phyloP scores from a whole-genome alignment of 2,113 vertebrate genomes.

The Thermophis baileyi region DNA sequence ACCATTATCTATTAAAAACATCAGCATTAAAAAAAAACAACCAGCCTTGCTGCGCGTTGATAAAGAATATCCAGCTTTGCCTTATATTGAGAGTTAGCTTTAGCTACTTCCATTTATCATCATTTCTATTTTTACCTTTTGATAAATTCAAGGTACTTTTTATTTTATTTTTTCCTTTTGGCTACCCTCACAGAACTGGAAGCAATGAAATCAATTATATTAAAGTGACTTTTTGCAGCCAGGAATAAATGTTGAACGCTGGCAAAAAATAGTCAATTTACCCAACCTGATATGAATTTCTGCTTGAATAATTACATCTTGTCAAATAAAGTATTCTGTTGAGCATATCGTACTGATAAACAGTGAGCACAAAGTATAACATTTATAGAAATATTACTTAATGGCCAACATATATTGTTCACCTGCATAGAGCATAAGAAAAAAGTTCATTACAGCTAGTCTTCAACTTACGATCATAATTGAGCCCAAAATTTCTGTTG shows the following conservation, averaged over 20 bases:
- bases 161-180: neutral
- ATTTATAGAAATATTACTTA: neutral
- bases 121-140: constrained; percentile 51
- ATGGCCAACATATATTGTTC: neutral
- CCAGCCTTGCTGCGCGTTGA: fast-evolving
- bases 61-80: constrained; percentile 21
- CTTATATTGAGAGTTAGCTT: fast-evolving
- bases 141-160: constrained; percentile 15
- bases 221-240: constrained; percentile 44
- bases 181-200: constrained; percentile 49
- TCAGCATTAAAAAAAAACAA: neutral
- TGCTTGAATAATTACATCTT: constrained; percentile 9
- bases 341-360: neutral
- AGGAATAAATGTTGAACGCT: constrained; percentile 37
- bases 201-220: constrained; percentile 40
- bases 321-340: constrained; percentile 14
- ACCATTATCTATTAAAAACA: neutral
- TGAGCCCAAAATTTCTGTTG: neutral
- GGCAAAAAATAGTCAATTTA: constrained; percentile 1
- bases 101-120: neutral
- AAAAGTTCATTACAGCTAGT: neutral
- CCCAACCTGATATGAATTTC: neutral
- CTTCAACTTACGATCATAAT: neutral
- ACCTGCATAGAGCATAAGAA: neutral
- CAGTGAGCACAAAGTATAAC: neutral